Evolutionary conservation across 2,888 invertebrate genomes (phyloP), one percentile per base, ranked within the genome.

Genomic region (Pheosia tremula): DNA sequence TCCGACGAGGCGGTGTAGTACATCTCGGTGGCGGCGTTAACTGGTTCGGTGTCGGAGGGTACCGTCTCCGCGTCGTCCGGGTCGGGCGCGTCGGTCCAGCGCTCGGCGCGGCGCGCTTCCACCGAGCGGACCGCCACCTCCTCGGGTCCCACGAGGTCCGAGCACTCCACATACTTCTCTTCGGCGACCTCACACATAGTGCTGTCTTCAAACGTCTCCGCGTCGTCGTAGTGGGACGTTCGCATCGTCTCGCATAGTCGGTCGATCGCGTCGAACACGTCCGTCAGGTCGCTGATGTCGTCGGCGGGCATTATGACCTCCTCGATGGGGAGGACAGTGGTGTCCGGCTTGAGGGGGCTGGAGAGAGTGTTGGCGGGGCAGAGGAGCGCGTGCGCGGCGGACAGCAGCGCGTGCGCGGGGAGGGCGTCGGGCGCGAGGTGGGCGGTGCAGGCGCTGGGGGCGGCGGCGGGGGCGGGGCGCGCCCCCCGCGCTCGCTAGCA

Each of bases 401-500:
- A 87, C 82, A 62, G 70, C 60, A 62, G 85, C 79, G 73, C 81
- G 84, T 62, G 84, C 59, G 61, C 85, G 67, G 80, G 73, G 60
- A 66, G 76, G 63, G 64, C 68, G 13, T 57, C 66, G 1, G 74
- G 90, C 57, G 85, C 85, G 60, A 90, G 88, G 77, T 87, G 90
- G 41, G 87, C 79, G 68, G 79, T 78, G 66, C 85, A 85, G 56
- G 71, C 69, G 70, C 78, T 66, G 66, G 69, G 60, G 60, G 49
- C 56, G 49, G 47, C 59, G 52, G 58, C 53, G 59, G 65, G 72
- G 78, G 85, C 80, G 81, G 81, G 81, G 70, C 75, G 64, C 75
- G 87, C 91, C 91, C 90, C 90, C 87, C 88, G 81, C 84, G 82
- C 85, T 79, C 87, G 94, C 93, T 94, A 94, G 94, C 94, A 94